Conservation (phyloP, 1,140 invertebrate species). For the Armadillidium nasatum region DNA sequence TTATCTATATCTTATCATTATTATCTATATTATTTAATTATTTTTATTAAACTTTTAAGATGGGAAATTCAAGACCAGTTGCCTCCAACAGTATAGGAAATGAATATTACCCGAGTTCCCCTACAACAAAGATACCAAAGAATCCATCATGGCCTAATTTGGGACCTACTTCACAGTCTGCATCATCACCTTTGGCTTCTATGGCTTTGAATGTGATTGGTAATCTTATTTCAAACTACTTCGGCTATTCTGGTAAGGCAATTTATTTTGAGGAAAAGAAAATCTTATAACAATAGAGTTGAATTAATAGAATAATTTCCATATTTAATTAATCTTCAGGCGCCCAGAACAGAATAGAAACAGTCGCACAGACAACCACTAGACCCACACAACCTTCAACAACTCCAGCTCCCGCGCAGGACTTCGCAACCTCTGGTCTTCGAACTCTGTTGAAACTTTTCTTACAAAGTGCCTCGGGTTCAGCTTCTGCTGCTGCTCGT, state of each 20-base stretch:
- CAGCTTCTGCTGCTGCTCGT: neutral
- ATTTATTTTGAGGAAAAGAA: neutral
- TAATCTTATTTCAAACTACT: neutral
- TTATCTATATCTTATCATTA: too few relatives aligned
- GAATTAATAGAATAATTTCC: neutral
- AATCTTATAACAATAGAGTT: neutral
- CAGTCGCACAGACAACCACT: neutral
- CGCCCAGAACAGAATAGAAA: slow-evolving; percentile 8
- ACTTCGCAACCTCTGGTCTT: neutral
- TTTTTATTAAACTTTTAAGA: neutral
- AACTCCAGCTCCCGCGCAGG: neutral
- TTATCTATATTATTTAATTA: too few relatives aligned
- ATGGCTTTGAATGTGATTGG: neutral
- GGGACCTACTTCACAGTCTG: neutral
- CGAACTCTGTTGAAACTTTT: neutral
- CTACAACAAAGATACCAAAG: neutral
- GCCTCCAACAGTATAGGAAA: neutral
- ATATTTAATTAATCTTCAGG: neutral
- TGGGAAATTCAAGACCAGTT: neutral
- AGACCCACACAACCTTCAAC: neutral
- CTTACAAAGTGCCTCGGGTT: neutral
- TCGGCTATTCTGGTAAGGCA: neutral
- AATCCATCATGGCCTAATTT: neutral
- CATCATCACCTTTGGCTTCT: neutral
- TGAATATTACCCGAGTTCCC: neutral